Evolutionary conservation across 1,140 invertebrate species (phyloP).

Genomic region (Helicorthomorpha holstii): DNA sequence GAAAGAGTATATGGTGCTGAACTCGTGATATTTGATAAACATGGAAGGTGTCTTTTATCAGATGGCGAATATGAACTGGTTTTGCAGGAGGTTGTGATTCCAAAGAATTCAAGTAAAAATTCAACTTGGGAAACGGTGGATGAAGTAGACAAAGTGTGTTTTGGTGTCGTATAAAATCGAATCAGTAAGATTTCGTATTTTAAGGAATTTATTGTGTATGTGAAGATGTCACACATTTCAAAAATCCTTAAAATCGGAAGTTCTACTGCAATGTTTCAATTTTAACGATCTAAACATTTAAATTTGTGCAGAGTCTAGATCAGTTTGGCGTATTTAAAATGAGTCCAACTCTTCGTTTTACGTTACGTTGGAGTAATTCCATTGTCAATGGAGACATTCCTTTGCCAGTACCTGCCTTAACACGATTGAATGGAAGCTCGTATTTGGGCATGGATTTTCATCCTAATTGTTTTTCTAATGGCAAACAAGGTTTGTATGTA

Average conservation of each 20-base stretch:
- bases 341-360: constrained; percentile 63
- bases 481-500: too few relatives aligned
- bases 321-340: constrained; percentile 33
- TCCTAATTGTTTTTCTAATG: too few relatives aligned
- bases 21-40: constrained; percentile 75
- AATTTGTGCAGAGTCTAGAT: constrained; percentile 9
- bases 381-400: constrained; percentile 49
- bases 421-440: too few relatives aligned
- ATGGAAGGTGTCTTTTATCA: constrained; percentile 62
- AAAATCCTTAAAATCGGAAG: neutral
- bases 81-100: constrained; percentile 40
- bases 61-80: constrained; percentile 81
- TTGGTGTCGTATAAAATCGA: neutral
- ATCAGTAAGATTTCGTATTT: too few relatives aligned
- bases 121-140: constrained; percentile 56
- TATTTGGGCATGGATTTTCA: too few relatives aligned
- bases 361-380: constrained; percentile 60
- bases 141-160: constrained; percentile 1
- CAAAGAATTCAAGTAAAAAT: constrained; percentile 13
- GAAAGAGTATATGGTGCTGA: constrained; percentile 61
- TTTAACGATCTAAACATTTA: neutral
- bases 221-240: too few relatives aligned
- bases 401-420: constrained; percentile 34
- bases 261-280: too few relatives aligned
- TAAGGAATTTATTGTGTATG: too few relatives aligned